phyloP scores from a whole-genome alignment of 2,888 invertebrate genomes.

The Helleia helle region DNA sequence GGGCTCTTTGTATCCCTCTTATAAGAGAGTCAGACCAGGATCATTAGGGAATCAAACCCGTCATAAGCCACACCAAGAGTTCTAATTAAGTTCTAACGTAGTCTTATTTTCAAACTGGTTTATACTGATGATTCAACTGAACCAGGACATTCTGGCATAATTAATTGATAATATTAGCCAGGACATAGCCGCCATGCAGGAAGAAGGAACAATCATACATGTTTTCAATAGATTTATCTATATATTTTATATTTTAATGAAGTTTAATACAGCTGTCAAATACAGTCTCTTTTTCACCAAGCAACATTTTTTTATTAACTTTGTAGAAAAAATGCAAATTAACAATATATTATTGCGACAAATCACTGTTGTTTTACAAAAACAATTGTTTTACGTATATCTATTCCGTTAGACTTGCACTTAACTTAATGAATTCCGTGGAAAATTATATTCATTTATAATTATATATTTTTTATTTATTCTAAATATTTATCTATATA shows the following conservation, averaged over 20 bases:
- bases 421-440: slow-evolving; percentile 69
- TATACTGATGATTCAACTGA: too few relatives aligned
- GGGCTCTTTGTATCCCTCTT: too few relatives aligned
- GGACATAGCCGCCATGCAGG: neutral
- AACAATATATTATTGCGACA: slow-evolving; percentile 48
- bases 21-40: too few relatives aligned
- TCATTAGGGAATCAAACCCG: too few relatives aligned
- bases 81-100: too few relatives aligned
- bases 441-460: slow-evolving; percentile 73
- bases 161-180: neutral
- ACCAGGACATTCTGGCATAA: too few relatives aligned
- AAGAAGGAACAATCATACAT: slow-evolving; percentile 37
- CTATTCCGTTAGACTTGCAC: slow-evolving; percentile 37
- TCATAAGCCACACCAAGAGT: too few relatives aligned
- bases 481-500: slow-evolving; percentile 73
- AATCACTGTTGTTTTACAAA: slow-evolving; percentile 31
- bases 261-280: slow-evolving; percentile 66
- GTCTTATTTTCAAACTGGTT: too few relatives aligned
- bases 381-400: slow-evolving; percentile 17
- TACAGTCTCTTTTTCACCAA: slow-evolving; percentile 55
- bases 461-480: slow-evolving; percentile 69
- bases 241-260: slow-evolving; percentile 74
- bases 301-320: slow-evolving; percentile 31
- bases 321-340: slow-evolving; percentile 55
- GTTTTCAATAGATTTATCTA: slow-evolving; percentile 73